Base-by-base conservation (phyloP, 2,888 invertebrate species). In the Caenorhabditis sulstoni region DNA sequence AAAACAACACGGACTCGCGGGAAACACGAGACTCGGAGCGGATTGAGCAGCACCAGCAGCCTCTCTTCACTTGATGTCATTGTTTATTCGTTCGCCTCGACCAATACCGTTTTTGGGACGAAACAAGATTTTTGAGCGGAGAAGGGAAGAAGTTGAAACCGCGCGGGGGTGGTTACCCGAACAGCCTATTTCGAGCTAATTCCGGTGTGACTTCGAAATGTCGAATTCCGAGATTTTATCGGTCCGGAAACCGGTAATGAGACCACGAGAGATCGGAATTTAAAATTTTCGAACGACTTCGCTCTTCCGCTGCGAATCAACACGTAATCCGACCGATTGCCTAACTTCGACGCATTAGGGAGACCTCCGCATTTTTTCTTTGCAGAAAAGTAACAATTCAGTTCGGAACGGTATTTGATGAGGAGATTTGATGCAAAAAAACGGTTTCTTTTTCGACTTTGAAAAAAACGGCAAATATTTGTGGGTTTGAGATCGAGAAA, bases 11-110 rank as follows among this genome's bases (percentile, higher is more conserved):
- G 50, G 61, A 58, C 39, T 50, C 70, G 61, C 70, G 64, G 62
- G 71, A 71, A 71, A 71, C 71, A 71, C 71, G 64, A 71, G 71
- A 64, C 71, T 53, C 18, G 44, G 39, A 45, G 59, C 68, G 68
- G 68, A 68, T 61, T 59, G 70, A 57, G 37, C 37, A 62, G 67
- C 57, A 57, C 16, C 37, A 62, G 67, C 57, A 58, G 49, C 53
- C 52, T 29, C 37, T 29, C 53, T 71, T 62, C 62, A 62, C 47
- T 70, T 62, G 64, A 64, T 71, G 71, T 71, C 71, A 71, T 71
- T 71, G 64, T 71, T 71, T 71, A 71, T 71, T 64, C 57, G 57
- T 71, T 41, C 50, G 68, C 59, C 52, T 53, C 52, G 44, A 29
- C 29, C 45, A 39, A 68, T 50, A 68, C 68, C 53, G 52, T 68